Evolutionary conservation across 2,888 invertebrate species (phyloP), one percentile per base, ranked within the genome.

Genomic region (Dastarcus helophoroides): DNA sequence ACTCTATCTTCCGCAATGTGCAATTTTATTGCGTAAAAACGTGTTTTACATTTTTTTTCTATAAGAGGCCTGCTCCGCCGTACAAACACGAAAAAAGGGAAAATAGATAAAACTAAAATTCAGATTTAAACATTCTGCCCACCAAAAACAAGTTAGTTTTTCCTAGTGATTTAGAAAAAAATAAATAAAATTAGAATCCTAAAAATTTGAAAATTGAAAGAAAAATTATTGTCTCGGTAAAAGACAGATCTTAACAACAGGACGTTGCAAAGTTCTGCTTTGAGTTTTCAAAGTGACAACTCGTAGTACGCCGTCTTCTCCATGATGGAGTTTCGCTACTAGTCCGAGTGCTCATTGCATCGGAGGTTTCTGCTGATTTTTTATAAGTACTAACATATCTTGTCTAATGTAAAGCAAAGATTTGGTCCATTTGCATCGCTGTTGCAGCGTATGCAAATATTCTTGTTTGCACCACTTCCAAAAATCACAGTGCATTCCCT

Each of bases 361-460:
- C 4, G 36, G 36, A 22, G 39, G 37, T 9, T 13, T 16, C 7
- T 27, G 22, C 14, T 40, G 32, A 9, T 36, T 16, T 34, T 40
- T 33, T 2, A 38, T 31, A 2, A 40, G 13, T 10, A 39, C 38
- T 9, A 39, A 13, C 14, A 27, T 31, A 22, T 35, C 32, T 10
- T 27, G 22, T 22, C 31, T 23, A 14, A 21, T 19, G 14, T 29
- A 14, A 12, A 14, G 12, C 21, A 9, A 9, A 22, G 19, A 14
- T 9, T 33, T 19, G 2, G 17, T n/a, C 44, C 42, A 45, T 29
- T 41, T 45, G 6, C 22, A 14, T 3, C 39, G 26, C 9, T 31
- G 17, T 31, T 42, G 40, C 10, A 45, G 26, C 5, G 36, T 28
- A 10, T 35, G 31, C 6, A 43, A 24, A 32, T 41, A 43, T 25